These are phyloP conservation scores for Emydoidea blandingii DNA, from an alignment of 2,797 vertebrate genomes.

Conservation along the genomic window DNA sequence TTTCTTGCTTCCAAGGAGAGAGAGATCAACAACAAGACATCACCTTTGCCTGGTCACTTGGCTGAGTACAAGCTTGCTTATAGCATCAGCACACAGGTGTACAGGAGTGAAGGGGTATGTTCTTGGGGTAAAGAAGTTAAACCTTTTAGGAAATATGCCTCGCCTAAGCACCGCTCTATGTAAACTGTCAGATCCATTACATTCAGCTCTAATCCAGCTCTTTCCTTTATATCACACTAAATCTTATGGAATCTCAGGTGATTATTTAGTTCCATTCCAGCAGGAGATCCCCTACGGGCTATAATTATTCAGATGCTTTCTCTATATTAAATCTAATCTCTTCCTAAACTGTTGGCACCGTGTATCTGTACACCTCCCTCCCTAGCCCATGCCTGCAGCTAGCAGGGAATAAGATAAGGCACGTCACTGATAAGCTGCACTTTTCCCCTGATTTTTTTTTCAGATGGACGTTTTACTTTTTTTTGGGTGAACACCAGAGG, in stretches of 20 bases:
- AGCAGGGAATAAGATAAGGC: neutral
- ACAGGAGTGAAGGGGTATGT: neutral
- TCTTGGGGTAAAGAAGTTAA: slow-evolving; percentile 39
- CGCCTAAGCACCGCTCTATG: neutral
- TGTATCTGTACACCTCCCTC: neutral
- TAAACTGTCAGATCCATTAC: slow-evolving; percentile 67
- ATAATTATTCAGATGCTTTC: slow-evolving; percentile 36
- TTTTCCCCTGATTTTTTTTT: neutral
- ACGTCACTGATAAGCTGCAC: neutral
- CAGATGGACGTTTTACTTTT: neutral
- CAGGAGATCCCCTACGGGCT: slow-evolving; percentile 46
- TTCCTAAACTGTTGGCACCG: neutral
- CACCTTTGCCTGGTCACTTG: neutral
- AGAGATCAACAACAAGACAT: neutral
- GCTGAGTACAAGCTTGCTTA: neutral
- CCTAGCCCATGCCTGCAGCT: neutral
- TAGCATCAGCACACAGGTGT: neutral
- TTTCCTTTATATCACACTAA: slow-evolving; percentile 19
- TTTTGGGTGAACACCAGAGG: neutral
- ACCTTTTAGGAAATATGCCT: neutral
- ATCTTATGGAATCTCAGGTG: slow-evolving; percentile 41
- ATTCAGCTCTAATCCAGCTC: slow-evolving; percentile 5
- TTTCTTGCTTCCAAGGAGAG: neutral
- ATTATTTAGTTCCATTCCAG: slow-evolving; percentile 64
- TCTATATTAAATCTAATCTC: slow-evolving; percentile 35